A percentile compares a stretch with the other conserved stretches of the same genome.
Conservation (phyloP, 1,140 invertebrate species). For the Hycleus phaleratus region DNA sequence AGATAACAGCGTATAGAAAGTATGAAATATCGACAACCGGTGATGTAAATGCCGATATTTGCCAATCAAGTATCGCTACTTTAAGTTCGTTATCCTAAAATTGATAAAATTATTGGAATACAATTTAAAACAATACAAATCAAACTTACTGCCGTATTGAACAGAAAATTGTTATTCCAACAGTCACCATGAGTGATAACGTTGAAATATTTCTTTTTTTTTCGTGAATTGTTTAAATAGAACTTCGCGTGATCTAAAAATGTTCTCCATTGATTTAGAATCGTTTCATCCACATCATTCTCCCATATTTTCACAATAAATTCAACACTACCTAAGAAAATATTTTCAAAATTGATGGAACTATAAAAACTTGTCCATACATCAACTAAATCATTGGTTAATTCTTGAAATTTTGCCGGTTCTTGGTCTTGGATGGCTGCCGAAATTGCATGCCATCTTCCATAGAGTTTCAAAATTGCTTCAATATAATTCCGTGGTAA, state of each 20-base stretch:
- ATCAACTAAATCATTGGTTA: conserved; percentile 1
- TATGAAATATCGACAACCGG: conserved; percentile 52
- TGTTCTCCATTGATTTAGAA: conserved; percentile 5
- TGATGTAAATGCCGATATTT: conserved; percentile 47
- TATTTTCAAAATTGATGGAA: too few relatives aligned
- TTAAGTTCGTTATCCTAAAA: background rate
- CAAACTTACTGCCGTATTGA: conserved; percentile 23
- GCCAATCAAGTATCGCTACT: conserved; percentile 45
- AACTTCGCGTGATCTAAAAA: background rate
- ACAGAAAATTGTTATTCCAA: conserved; percentile 29
- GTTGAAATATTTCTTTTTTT: background rate
- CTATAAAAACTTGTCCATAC: conserved; percentile 10
- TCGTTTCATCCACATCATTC: conserved; percentile 8
- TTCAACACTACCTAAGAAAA: too few relatives aligned
- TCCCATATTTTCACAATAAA: too few relatives aligned
- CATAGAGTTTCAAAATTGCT: conserved; percentile 43
- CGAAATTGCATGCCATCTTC: conserved; percentile 46
- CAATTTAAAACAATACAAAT: background rate
- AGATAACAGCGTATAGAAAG: conserved; percentile 49
- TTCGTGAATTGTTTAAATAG: conserved; percentile 1
- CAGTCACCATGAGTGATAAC: conserved; percentile 23
- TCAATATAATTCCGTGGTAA: background rate
- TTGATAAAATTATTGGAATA: conserved; percentile 1
- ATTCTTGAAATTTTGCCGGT: conserved; percentile 25
- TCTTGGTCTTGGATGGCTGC: conserved; percentile 42